phyloP scores from a whole-genome alignment of 2,113 vertebrate genomes.

The Tachuris rubrigastra region DNA sequence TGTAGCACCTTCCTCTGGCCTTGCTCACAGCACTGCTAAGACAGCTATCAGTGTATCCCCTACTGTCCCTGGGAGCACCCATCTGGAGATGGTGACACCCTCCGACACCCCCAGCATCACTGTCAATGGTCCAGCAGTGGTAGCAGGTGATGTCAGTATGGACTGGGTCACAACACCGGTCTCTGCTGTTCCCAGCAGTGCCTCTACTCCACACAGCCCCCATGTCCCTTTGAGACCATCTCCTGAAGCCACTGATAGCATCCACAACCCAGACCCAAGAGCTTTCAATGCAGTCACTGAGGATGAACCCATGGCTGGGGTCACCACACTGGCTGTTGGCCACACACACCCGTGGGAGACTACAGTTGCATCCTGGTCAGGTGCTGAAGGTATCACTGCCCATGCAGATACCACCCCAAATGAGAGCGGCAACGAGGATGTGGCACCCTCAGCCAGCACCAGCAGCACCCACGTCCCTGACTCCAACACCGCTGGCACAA shows the following conservation, averaged over 20 bases:
- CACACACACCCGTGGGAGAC: neutral
- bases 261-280: accelerated
- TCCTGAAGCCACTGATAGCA: neutral
- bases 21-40: neutral
- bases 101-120: neutral
- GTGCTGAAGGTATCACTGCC: neutral
- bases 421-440: accelerated
- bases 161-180: neutral
- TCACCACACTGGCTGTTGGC: neutral
- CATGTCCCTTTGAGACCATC: accelerated
- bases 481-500: accelerated
- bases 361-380: neutral
- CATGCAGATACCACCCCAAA: accelerated
- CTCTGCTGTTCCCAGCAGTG: neutral
- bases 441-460: neutral
- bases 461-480: neutral
- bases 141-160: neutral
- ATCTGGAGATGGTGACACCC: accelerated
- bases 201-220: neutral
- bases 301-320: accelerated
- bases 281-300: neutral
- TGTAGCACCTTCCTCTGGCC: neutral
- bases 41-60: neutral
- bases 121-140: neutral
- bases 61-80: neutral